Base-by-base conservation (phyloP, 2,888 invertebrate genomes). In the Stomorhina lunata region DNA sequence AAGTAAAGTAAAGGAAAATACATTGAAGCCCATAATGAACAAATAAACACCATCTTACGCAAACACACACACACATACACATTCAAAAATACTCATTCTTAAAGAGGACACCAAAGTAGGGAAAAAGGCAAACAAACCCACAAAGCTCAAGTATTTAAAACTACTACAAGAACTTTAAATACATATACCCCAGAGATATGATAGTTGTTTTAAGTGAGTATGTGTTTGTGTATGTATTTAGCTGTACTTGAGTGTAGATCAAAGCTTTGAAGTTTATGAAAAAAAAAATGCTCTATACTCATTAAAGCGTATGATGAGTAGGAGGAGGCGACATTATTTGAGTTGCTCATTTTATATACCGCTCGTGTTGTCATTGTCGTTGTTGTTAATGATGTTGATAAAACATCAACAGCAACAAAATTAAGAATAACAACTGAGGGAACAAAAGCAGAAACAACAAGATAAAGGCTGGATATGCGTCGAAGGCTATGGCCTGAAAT, bases 231-330 rank as follows among this genome's bases (percentile, higher is more conserved):
- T 20, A 22, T 40, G 20, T 4, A 48, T 4, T n/a, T 34, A 61
- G 27, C 7, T 59, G 32, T 17, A 22, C 34, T 65, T 25, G 3
- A 69, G 53, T 59, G 29, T 22, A 37, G n/a, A 40, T 57, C 32
- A 80, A 79, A 61, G 68, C 69, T 82, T 79, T 79, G 69, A 69
- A 81, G 65, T 65, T 53, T 25, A 53, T 17, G 55, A 40, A 71
- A 81, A 10, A 34, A 50, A 57, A 45, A 27, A 12, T 55, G n/a
- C 22, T 25, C 20, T 7, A 3, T n/a, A 25, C 25, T 43, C 25
- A 75, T 65, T 65, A 65, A 34, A 65, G 27, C 45, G 15, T 55
- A 43, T 43, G 43, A 65, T 32, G 63, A 29, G 20, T 4, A 55
- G 63, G 22, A 48, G n/a, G 7, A 25, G 55, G 45, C 15, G 34